Evolutionary conservation across 2,113 vertebrate species (phyloP).

Genomic region (Panthera tigris): DNA sequence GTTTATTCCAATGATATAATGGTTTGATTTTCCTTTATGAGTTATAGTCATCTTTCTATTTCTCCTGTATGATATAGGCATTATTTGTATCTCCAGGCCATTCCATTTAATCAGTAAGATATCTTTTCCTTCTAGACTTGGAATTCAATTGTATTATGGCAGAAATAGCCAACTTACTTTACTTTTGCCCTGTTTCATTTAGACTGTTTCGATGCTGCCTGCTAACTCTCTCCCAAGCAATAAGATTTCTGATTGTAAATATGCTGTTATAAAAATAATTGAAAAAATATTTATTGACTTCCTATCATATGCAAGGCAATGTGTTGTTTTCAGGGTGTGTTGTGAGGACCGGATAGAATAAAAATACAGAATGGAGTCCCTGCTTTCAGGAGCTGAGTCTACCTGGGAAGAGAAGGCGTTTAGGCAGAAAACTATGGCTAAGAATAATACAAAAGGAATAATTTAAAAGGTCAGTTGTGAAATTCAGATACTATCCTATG

Average conservation of each 20-base stretch:
- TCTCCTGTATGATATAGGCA: not conserved
- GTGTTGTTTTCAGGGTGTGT: conserved; percentile 15
- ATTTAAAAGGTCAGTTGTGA: not conserved
- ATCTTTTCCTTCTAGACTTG: conserved; percentile 23
- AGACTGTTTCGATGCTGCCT: conserved; percentile 8
- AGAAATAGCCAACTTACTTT: conserved; percentile 33
- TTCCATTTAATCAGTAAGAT: conserved; percentile 52
- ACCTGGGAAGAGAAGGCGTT: not conserved
- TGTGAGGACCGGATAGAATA: not conserved
- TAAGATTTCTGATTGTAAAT: conserved; percentile 45
- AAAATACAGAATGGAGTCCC: not conserved
- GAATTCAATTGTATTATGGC: conserved; percentile 41
- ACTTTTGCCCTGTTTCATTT: conserved; percentile 8
- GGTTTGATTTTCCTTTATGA: conserved; percentile 34
- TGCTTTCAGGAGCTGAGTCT: conserved; percentile 2
- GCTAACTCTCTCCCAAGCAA: not conserved
- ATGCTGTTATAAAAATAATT: conserved; percentile 58
- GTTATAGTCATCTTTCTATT: conserved; percentile 24
- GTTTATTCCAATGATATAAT: conserved; percentile 34
- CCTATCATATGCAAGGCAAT: conserved; percentile 31
- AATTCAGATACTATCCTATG: not conserved
- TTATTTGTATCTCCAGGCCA: conserved; percentile 36
- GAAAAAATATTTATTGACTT: conserved; percentile 42
- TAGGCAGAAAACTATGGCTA: not conserved
- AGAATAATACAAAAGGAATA: not conserved